Evolutionary conservation across 2,888 invertebrate genomes (phyloP), one percentile per base, ranked within the genome.

Genomic region (Endomychus coccineus): DNA sequence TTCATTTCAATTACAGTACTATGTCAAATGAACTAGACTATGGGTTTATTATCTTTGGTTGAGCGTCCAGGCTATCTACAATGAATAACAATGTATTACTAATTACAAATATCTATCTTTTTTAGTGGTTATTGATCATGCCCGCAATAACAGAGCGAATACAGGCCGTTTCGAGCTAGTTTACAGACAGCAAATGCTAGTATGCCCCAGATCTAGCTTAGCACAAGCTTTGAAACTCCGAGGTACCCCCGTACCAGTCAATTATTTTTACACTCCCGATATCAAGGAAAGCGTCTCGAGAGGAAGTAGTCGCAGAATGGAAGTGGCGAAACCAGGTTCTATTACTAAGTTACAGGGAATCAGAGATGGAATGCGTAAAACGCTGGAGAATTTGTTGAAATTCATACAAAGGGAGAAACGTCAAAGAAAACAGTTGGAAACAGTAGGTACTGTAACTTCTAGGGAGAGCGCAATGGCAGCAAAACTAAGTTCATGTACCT

Each of bases 131-230:
- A 61, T 75, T 24, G 75, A 75, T 51, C 46, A 63, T 35, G 57
- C 63, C 27, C 48, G 48, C 13, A 51, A 74, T 53, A 48, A 67
- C 1, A 58, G 51, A 13, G 66, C 73, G 1, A 40, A 66, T 4
- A 78, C 78, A 0, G 80, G 80, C 4, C 67, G 67, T 14, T 80
- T 80, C 45, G 74, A 78, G 59, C 40, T 59, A 10, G 46, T 61
- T 12, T 62, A 60, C 34, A 47, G 49, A 42, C 54, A 56, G 40
- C 38, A 43, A 10, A 10, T 33, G 3, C 2, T 17, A 2, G 14
- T 14, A 3, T 16, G 24, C 11, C 28, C 28, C 15, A 37, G 19
- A 19, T 12, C 9, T 6, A 11, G 5, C 10, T 25, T 19, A 24
- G 17, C 23, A 2, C 25, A 25, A n/a, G 21, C 12, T 16, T 16